Base-by-base conservation (phyloP, 2,113 vertebrate genomes). In the Leucopsar rothschildi region DNA sequence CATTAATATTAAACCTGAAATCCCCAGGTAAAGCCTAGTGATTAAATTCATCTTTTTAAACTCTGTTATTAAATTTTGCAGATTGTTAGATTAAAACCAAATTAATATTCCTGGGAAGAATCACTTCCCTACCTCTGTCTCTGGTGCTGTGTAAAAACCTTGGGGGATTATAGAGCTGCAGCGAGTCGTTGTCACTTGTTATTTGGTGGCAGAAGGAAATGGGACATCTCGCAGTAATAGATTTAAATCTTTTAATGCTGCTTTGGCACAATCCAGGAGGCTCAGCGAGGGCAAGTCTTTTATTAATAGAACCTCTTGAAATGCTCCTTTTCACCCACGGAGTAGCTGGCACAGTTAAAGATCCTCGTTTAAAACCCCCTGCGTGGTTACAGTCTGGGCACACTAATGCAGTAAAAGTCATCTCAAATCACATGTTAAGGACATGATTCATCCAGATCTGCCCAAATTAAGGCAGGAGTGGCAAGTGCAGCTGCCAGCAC, bases 171-270 rank as follows among this genome's bases (percentile, higher is more conserved):
- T 3, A 0, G 15, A 92, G 73, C 78, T 17, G 47, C 68, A 52
- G 64, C 2, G 0, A 65, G 57, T 37, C 35, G 2, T 28, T 39
- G 4, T 18, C 44, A 13, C 73, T 82, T 22, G 50, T 85, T 70
- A 37, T 64, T 81, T 68, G 79, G 35, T 6, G 40, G 42, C 87
- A 95, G 85, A 39, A 91, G 71, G 55, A 88, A 94, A 86, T 15
- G 86, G 79, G 88, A 75, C 96, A 90, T 70, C 71, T 44, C 42
- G 2, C 78, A 92, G 64, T 93, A 96, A 96, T 60, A 95, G 94
- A 95, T 87, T 87, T 91, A 96, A 96, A 94, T 95, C 95, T 95
- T 92, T 90, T 97, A 96, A 96, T 95, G 92, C 94, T 66, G 33
- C 96, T 86, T 93, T 92, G 93, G 92, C 96, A 73, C n/a, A 4